Base-by-base conservation (phyloP, 1,140 invertebrate genomes). In the Drosophila santomea region DNA sequence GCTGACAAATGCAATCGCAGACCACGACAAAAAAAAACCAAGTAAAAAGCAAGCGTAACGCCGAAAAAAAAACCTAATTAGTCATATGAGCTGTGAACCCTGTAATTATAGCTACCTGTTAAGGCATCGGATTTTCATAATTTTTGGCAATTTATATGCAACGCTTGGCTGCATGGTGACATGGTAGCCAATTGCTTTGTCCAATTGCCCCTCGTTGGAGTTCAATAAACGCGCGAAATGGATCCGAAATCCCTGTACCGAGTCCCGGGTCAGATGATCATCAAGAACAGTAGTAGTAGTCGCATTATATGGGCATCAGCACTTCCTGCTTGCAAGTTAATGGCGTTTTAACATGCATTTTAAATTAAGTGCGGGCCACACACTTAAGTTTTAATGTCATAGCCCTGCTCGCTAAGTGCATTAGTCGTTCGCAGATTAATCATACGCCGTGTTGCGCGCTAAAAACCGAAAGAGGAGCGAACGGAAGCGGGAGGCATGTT, bases 281-380 rank as follows among this genome's bases (percentile, higher is more conserved):
- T 25, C 38, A 28, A 68, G 63, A 69, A 56, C 44, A 44, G 58
- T 56, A 66, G 58, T 56, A 66, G 75, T 64, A 39, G 57, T 47
- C 44, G 44, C 56, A 50, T 67, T 78, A 51, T 57, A 80, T 47
- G 54, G 51, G 54, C 59, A 55, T 35, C 45, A 39, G 39, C 55
- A 75, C 83, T 85, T 85, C 82, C 82, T 85, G 83, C 78, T 82
- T 62, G 20, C 32, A 67, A 38, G 59, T 85, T 78, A 86, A 85
- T 88, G 79, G 64, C 69, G 57, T 78, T 78, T 85, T 75, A 86
- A 85, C 83, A 85, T 85, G 83, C 82, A 82, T 85, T 85, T 85
- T 88, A 75, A 85, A 82, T 85, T 85, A 88, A 85, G 83, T 85
- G 78, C 68, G 64, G 44, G 45, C 62, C 59, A 75, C 59, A 85